A percentile compares a stretch with the other conserved stretches of the same genome.
Conservation (phyloP, 2,113 vertebrate species). For the Pedetes capensis region DNA sequence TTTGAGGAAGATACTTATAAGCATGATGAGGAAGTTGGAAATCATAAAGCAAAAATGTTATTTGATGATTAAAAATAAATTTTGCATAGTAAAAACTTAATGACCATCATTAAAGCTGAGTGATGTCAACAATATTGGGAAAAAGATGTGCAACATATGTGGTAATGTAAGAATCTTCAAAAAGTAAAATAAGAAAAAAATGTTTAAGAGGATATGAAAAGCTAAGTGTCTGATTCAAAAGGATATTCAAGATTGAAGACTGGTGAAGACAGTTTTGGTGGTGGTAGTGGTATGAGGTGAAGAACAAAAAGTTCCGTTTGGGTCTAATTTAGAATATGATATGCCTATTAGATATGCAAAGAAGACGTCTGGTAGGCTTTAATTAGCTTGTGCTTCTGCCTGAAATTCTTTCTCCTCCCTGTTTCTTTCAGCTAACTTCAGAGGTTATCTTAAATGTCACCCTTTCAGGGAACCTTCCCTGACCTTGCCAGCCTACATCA, state of each 20-base stretch:
- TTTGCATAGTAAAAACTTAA: neutral
- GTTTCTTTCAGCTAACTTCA: neutral
- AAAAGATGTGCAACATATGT: neutral
- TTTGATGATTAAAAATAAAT: neutral
- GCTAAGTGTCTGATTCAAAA: neutral
- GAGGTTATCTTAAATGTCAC: neutral
- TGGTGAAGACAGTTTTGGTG: neutral
- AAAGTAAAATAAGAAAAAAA: neutral
- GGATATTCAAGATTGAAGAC: neutral
- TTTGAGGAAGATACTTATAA: neutral
- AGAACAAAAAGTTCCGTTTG: conserved; percentile 10
- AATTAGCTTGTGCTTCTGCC: neutral
- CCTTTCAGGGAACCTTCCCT: neutral
- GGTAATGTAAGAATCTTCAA: neutral
- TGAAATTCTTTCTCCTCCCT: neutral
- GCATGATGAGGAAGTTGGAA: neutral
- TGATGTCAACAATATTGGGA: neutral
- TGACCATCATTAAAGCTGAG: neutral
- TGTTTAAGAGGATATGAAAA: neutral
- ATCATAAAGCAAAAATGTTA: neutral
- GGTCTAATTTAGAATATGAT: conserved; percentile 12
- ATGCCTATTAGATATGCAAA: neutral
- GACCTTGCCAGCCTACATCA: neutral
- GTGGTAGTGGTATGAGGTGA: neutral
- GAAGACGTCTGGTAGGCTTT: neutral